Conservation (phyloP, 1,140 invertebrate species). For the Drosophila tsacasi region DNA sequence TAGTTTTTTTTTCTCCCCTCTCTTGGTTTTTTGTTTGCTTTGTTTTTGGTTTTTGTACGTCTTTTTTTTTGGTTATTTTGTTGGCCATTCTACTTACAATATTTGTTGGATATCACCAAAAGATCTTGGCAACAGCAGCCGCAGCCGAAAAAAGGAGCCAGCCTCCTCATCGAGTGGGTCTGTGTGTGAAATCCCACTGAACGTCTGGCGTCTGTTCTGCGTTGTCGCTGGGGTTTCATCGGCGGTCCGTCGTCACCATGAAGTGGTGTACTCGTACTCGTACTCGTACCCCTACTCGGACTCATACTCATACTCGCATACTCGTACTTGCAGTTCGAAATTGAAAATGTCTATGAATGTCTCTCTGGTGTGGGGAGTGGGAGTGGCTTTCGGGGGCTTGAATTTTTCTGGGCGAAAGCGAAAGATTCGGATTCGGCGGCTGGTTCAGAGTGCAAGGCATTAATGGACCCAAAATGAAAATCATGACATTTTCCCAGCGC, state of each 20-base stretch:
- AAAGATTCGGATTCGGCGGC: slow-evolving; percentile 66
- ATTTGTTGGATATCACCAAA: slow-evolving; percentile 78
- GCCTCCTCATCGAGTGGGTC: slow-evolving; percentile 54
- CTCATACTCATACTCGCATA: slow-evolving; percentile 8
- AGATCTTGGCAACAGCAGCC: slow-evolving; percentile 73
- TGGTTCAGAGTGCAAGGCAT: slow-evolving; percentile 77
- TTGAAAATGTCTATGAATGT: slow-evolving; percentile 73
- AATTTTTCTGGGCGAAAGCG: slow-evolving; percentile 67
- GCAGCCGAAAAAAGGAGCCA: slow-evolving; percentile 53
- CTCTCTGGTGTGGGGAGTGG: slow-evolving; percentile 59
- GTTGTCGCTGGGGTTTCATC: slow-evolving; percentile 52
- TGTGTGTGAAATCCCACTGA: slow-evolving; percentile 75
- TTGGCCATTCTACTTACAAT: slow-evolving; percentile 79
- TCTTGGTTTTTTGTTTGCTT: slow-evolving; percentile 44
- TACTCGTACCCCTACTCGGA: slow-evolving; percentile 14
- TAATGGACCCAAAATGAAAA: slow-evolving; percentile 70
- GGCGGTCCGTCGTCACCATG: slow-evolving; percentile 67
- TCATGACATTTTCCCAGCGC: slow-evolving; percentile 75
- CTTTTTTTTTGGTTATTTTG: slow-evolving; percentile 55
- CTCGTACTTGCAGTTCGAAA: slow-evolving; percentile 49
- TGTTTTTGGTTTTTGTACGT: slow-evolving; percentile 37
- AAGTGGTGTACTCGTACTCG: slow-evolving; percentile 48
- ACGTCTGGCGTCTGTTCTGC: slow-evolving; percentile 74
- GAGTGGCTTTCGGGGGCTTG: slow-evolving; percentile 51
- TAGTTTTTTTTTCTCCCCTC: slow-evolving; percentile 44